Evolutionary conservation across 2,113 vertebrate genomes (phyloP).

Genomic region (Tinamus guttatus): DNA sequence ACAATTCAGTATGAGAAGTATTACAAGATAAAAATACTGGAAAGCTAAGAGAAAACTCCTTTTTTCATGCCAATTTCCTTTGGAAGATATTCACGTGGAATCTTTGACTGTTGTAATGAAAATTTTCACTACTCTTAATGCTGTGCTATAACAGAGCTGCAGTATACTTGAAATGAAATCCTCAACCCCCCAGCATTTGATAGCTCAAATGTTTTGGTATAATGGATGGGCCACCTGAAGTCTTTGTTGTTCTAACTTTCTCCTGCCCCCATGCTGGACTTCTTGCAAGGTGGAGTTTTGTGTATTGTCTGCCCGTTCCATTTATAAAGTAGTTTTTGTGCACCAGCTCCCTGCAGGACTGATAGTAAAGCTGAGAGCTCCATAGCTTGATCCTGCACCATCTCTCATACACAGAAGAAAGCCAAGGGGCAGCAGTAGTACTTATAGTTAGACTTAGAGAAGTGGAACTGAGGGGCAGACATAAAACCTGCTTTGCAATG

Average conservation of each 20-base stretch:
- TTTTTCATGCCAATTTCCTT: slow-evolving; percentile 9
- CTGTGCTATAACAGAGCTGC: neutral
- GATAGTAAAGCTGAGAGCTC: accelerated
- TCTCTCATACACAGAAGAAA: neutral
- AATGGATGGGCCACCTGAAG: neutral
- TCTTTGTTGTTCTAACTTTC: neutral
- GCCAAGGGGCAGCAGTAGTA: accelerated
- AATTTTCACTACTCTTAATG: neutral
- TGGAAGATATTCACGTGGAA: neutral
- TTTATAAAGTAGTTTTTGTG: neutral
- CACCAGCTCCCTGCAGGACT: accelerated
- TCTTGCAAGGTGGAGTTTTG: accelerated
- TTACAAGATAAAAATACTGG: slow-evolving; percentile 10
- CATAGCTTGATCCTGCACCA: neutral
- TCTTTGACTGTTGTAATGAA: neutral
- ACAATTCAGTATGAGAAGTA: slow-evolving; percentile 3
- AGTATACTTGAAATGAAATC: neutral
- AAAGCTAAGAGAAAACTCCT: neutral
- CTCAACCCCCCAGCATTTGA: neutral
- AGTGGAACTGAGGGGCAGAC: neutral
- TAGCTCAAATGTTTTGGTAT: neutral
- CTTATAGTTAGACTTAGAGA: neutral
- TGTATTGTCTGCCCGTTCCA: neutral
- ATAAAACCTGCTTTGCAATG: accelerated
- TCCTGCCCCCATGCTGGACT: accelerated